A percentile compares a stretch with the other conserved stretches of the same genome.
phyloP scores from a whole-genome alignment of 53 echinoderm and acorn worm species.

The Paracentrotus lividus region DNA sequence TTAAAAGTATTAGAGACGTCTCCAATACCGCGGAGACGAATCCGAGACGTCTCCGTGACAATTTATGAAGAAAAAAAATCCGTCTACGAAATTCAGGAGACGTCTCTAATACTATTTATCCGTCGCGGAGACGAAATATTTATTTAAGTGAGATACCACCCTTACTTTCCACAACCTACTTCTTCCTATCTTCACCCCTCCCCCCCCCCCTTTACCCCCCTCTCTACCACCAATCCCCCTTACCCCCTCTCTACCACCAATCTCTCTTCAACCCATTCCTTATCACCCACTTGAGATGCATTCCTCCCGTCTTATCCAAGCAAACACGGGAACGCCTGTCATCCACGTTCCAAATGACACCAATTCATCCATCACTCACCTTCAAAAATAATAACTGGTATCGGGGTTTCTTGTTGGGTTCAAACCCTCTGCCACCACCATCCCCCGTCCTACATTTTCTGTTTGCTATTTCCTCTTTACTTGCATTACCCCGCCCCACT shows the following conservation, averaged over 20 bases:
- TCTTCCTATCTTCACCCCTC: neutral
- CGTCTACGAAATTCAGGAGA: too few species aligned
- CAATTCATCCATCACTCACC: slow-evolving; percentile 49
- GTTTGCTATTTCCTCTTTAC: neutral
- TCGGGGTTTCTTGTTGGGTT: too few species aligned
- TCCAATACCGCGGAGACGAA: too few species aligned
- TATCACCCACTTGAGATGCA: slow-evolving; percentile 62
- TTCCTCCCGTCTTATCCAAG: slow-evolving; percentile 49
- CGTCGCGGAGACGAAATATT: too few species aligned
- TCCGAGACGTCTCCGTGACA: too few species aligned
- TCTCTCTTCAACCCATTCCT: neutral
- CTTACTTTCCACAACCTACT: too few species aligned
- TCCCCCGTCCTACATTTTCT: neutral
- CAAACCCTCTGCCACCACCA: neutral
- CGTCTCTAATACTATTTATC: too few species aligned
- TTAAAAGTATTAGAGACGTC: too few species aligned
- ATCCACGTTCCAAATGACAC: neutral
- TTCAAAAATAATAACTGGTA: too few species aligned
- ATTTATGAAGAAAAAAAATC: too few species aligned
- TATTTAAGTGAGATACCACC: too few species aligned
- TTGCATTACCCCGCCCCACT: neutral
- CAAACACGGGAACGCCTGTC: slow-evolving; percentile 44
- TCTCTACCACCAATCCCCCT: neutral
- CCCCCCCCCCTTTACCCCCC: slow-evolving; percentile 1
- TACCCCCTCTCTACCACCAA: neutral